phyloP scores from a whole-genome alignment of 2,888 invertebrate species.

The Agonum fuliginosum region DNA sequence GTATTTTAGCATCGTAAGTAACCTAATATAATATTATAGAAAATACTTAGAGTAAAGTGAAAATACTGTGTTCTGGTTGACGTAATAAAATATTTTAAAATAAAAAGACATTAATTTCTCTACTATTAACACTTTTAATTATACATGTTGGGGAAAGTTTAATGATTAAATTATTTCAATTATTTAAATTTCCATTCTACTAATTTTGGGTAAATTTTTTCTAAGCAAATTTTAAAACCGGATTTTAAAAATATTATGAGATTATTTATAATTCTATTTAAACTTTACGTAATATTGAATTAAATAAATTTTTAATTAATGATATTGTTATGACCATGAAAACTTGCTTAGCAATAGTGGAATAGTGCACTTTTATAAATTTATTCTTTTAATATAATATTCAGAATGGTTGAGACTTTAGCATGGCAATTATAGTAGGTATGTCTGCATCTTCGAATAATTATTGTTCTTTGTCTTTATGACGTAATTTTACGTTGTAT shows the following conservation, averaged over 20 bases:
- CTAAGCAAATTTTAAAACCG: background rate
- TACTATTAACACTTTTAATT: background rate
- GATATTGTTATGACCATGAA: conserved; percentile 27
- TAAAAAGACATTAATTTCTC: background rate
- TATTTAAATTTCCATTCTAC: background rate
- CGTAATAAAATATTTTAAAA: background rate
- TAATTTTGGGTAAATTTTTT: conserved; percentile 15
- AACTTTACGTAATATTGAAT: conserved; percentile 1
- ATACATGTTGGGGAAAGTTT: conserved; percentile 8
- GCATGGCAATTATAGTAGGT: background rate
- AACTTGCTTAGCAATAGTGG: conserved; percentile 15
- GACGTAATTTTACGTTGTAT: background rate
- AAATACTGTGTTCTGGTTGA: background rate
- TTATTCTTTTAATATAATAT: too few relatives aligned
- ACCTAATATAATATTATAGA: background rate
- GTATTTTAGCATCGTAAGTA: too few relatives aligned
- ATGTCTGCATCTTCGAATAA: background rate
- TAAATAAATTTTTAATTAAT: background rate
- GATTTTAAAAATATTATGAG: background rate
- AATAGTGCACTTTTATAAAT: background rate
- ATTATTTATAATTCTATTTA: background rate
- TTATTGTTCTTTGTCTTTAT: background rate
- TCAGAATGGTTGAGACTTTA: too few relatives aligned
- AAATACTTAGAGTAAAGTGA: background rate
- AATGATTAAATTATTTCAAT: background rate